phyloP scores from a whole-genome alignment of 1,140 invertebrate genomes.

The Acromyrmex heyeri region DNA sequence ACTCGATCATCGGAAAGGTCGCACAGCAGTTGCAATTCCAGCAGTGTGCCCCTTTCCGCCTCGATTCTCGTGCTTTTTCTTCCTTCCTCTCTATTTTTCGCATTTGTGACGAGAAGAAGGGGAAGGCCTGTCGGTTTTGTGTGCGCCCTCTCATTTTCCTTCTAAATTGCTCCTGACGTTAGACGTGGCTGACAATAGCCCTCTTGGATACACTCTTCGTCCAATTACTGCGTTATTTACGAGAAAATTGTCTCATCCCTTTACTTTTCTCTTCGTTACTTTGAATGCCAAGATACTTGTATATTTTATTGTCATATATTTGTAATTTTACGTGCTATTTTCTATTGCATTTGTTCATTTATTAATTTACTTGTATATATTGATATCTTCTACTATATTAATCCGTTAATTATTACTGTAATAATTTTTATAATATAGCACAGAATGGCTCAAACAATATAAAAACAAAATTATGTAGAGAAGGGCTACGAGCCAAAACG shows the following conservation, averaged over 20 bases:
- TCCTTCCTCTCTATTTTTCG: constrained; percentile 23
- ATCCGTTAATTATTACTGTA: no score
- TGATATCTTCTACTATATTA: no score
- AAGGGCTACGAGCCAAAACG: no score
- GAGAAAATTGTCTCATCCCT: constrained; percentile 4
- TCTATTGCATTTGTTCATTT: background rate
- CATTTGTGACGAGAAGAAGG: constrained; percentile 8
- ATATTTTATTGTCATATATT: background rate
- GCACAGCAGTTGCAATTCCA: constrained; percentile 51
- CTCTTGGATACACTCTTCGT: constrained; percentile 9
- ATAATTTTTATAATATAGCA: no score
- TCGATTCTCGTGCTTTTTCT: background rate
- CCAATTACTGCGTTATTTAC: constrained; percentile 36
- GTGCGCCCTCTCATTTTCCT: constrained; percentile 41
- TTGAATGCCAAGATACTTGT: background rate
- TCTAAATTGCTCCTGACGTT: constrained; percentile 50
- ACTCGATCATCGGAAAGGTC: constrained; percentile 56
- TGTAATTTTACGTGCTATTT: background rate
- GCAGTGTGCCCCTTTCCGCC: background rate
- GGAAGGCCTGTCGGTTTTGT: background rate
- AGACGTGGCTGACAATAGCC: constrained; percentile 49
- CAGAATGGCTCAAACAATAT: no score
- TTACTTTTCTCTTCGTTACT: background rate
- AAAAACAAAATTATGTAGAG: no score
- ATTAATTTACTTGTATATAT: background rate